Evolutionary conservation across 1,140 invertebrate genomes (phyloP).

Genomic region (Drosophila lowei): DNA sequence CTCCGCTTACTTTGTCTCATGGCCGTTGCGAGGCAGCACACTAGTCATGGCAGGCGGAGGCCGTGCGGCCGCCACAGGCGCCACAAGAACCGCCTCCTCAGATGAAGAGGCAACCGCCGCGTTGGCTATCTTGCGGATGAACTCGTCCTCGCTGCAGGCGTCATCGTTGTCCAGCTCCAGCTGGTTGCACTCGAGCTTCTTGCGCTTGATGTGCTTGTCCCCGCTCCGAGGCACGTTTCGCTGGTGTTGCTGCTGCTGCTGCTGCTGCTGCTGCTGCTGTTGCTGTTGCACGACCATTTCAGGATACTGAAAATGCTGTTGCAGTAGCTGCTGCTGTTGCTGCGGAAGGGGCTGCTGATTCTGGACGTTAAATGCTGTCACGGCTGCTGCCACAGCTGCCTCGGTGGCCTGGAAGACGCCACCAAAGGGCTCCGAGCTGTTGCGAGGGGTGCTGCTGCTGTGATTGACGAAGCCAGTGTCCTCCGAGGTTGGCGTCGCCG

Average conservation of each 20-base stretch:
- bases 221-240: slow-evolving; percentile 19
- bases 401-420: slow-evolving; percentile 53
- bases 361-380: slow-evolving; percentile 32
- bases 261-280: slow-evolving; percentile 4
- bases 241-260: neutral
- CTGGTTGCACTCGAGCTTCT: slow-evolving; percentile 87
- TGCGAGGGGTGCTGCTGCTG: slow-evolving; percentile 22
- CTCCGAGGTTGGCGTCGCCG: slow-evolving; percentile 19
- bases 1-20: slow-evolving; percentile 68
- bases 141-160: slow-evolving; percentile 84
- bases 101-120: slow-evolving; percentile 14
- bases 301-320: slow-evolving; percentile 34
- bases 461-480: slow-evolving; percentile 70
- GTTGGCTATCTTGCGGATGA: slow-evolving; percentile 77
- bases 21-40: slow-evolving; percentile 31
- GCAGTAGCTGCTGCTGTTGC: slow-evolving; percentile 27
- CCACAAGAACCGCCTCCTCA: neutral
- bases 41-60: slow-evolving; percentile 14
- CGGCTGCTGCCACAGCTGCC: slow-evolving; percentile 30
- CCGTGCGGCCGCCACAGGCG: neutral
- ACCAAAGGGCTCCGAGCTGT: slow-evolving; percentile 48
- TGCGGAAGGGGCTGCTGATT: slow-evolving; percentile 26
- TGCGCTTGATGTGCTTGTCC: slow-evolving; percentile 84
- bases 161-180: slow-evolving; percentile 87
- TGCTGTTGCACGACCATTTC: slow-evolving; percentile 19